Base-by-base conservation (phyloP, 2,888 invertebrate genomes). In the Scaeva pyrastri region DNA sequence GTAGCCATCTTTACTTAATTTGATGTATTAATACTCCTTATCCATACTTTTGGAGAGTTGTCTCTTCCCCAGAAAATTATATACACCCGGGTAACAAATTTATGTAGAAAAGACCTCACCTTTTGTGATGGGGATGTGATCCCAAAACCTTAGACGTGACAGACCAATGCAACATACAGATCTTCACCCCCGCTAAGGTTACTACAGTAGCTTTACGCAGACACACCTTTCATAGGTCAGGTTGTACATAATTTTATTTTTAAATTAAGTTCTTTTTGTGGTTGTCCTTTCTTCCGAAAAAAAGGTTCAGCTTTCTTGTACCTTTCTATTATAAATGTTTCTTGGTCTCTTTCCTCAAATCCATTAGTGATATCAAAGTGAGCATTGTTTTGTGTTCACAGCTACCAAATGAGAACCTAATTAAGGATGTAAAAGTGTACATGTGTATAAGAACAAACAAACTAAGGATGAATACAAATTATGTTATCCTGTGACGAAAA, bases 381-480 rank as follows among this genome's bases (percentile, higher is more conserved):
- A 52, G 60, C 70, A 78, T 83, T 68, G 78, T 73, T 70, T 81
- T 73, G 62, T 81, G 76, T 73, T 81, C 73, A 56, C 62, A 76
- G 76, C 81, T 77, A 70, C 73, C 68, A 62, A 85, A 81, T 81
- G 73, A 81, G 76, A 81, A 85, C 81, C 76, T 85, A 85, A 85
- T 85, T 77, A 85, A 77, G 85, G 72, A 81, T 77, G 76, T 85
- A 71, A 76, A 76, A 58, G n/a, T 55, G n/a, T n/a, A 31, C 31
- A 26, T 55, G 26, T n/a, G 21, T 26, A 10, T n/a, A 76, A 76
- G 10, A 76, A 76, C 73, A 81, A 68, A 60, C 62, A 62, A n/a
- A 81, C 85, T 62, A 68, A 50, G 76, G 70, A 77, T 85, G 85
- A 85, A 85, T 85, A 81, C 68, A 81, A 85, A 85, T 85, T 50